Evolutionary conservation across 2,113 vertebrate species (phyloP).

Genomic region (Pangasianodon gigas): DNA sequence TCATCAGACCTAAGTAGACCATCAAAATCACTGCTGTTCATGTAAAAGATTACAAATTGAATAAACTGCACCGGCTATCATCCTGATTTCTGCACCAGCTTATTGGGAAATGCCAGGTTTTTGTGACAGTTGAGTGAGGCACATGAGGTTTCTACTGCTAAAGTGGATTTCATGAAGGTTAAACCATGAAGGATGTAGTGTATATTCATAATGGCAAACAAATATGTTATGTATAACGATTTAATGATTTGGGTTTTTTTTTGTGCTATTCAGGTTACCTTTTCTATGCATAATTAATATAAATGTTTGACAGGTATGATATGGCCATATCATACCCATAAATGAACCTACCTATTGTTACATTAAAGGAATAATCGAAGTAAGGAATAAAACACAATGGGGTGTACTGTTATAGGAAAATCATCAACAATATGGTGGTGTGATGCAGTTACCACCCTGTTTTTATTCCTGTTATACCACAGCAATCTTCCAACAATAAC

Average conservation of each 20-base stretch:
- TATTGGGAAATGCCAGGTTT: neutral
- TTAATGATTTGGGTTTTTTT: neutral
- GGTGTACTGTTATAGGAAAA: neutral
- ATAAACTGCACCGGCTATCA: neutral
- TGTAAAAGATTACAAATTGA: neutral
- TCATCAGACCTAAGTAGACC: neutral
- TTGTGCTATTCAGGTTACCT: neutral
- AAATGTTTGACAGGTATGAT: neutral
- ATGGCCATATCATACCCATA: neutral
- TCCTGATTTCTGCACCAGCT: neutral
- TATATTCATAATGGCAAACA: neutral
- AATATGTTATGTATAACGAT: neutral
- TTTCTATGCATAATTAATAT: constrained; percentile 8
- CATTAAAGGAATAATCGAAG: neutral
- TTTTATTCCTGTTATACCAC: neutral
- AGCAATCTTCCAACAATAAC: neutral
- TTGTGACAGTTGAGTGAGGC: neutral
- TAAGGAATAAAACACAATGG: neutral
- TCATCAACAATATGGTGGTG: neutral
- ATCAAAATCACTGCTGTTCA: neutral
- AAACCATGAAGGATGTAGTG: neutral
- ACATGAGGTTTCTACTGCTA: neutral
- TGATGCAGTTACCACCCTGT: neutral
- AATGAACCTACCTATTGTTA: neutral
- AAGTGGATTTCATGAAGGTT: neutral